Evolutionary conservation across 2,888 invertebrate genomes (phyloP).

Genomic region (Dicycla oo): DNA sequence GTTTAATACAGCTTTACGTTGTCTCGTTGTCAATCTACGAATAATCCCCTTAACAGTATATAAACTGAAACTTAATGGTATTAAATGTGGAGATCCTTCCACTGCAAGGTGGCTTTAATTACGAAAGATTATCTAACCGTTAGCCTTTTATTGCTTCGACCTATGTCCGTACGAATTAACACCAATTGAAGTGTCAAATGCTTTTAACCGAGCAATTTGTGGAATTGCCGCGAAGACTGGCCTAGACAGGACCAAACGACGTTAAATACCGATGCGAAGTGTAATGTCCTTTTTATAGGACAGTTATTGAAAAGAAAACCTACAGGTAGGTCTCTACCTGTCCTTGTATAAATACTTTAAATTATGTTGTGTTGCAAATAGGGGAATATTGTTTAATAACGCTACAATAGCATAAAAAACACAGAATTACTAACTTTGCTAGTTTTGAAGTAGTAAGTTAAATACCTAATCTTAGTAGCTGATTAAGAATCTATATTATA

Average conservation of each 20-base stretch:
- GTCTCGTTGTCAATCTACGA: background rate
- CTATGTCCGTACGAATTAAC: conserved; percentile 76
- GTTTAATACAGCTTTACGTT: too few species aligned
- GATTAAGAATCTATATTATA: background rate
- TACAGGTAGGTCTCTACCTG: background rate
- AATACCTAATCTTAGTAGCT: background rate
- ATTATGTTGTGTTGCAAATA: background rate
- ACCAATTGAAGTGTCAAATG: conserved; percentile 82
- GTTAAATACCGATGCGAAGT: conserved; percentile 35
- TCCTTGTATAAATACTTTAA: background rate
- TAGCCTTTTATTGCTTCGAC: conserved; percentile 69
- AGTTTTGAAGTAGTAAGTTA: background rate
- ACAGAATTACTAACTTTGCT: background rate
- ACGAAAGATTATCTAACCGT: conserved; percentile 64
- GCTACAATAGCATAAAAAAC: background rate
- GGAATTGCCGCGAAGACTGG: conserved; percentile 48
- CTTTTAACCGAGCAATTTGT: conserved; percentile 70
- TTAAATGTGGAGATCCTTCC: conserved; percentile 32
- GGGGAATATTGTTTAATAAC: background rate
- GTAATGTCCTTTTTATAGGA: conserved; percentile 26
- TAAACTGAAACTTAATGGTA: conserved; percentile 27
- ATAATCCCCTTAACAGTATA: conserved; percentile 5
- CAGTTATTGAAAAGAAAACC: background rate
- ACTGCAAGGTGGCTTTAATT: conserved; percentile 62
- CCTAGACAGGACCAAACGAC: conserved; percentile 27